Percentiles rank a stretch among this genome's conserved stretches.
Conservation (phyloP, 2,888 invertebrate species). For the Spilarctia lutea region DNA sequence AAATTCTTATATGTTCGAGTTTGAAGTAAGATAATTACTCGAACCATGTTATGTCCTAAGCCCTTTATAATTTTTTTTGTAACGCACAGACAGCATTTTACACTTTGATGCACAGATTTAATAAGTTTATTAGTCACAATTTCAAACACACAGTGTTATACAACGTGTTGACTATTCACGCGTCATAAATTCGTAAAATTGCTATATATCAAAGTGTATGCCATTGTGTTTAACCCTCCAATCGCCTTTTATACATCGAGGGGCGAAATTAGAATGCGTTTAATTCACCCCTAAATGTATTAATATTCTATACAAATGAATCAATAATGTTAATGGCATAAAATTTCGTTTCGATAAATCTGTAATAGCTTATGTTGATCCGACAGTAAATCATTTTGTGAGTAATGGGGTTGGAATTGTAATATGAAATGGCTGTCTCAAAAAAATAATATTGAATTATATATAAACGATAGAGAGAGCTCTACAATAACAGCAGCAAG, state of each 20-base stretch:
- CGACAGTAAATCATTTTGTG: conserved; percentile 14
- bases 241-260: conserved; percentile 4
- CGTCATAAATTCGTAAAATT: not conserved
- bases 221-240: conserved; percentile 15
- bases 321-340: conserved; percentile 23
- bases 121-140: not conserved
- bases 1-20: not conserved
- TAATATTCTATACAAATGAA: conserved; percentile 19
- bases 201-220: not conserved
- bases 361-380: conserved; percentile 19
- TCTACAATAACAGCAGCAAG: not conserved
- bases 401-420: conserved; percentile 3
- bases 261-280: conserved; percentile 17
- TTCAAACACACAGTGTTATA: not conserved
- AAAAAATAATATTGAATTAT: not conserved
- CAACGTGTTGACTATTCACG: conserved; percentile 1
- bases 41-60: not conserved
- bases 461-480: not conserved
- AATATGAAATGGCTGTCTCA: conserved; percentile 7
- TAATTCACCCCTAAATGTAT: conserved; percentile 15
- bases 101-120: not conserved
- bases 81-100: not conserved
- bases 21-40: not conserved
- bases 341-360: conserved; percentile 21
- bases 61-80: not conserved